Base-by-base conservation (phyloP, 2,888 invertebrate genomes). In the Aplocera efformata region DNA sequence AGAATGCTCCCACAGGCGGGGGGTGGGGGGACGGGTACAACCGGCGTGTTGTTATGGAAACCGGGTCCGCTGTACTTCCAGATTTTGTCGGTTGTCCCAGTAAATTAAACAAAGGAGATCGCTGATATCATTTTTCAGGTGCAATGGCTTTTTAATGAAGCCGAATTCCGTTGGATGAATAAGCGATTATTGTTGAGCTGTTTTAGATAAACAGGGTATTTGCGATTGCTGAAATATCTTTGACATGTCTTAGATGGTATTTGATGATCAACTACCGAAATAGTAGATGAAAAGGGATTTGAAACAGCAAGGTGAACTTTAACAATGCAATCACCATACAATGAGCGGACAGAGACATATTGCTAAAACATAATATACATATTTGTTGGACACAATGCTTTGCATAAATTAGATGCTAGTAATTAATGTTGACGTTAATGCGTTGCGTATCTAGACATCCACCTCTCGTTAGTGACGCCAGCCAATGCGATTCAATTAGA, bases 31-130 rank as follows among this genome's bases (percentile, higher is more conserved):
- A 60, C 62, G 63, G 53, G 53, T 57, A 68, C 71, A 73, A 68
- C 74, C 79, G 63, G 79, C 80, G 77, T 77, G 86, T 86, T 82
- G 85, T 81, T 78, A 84, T 85, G 83, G 85, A 74, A 85, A 85
- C 85, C 82, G 77, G 79, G 47, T 41, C 46, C 20, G 78, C 78
- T 79, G 78, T 74, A 80, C 79, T 72, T 80, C 72, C 83, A 83
- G 85, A 86, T 85, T 86, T 84, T 67, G 79, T 75, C 74, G 73
- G 78, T 70, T 78, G 77, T 83, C 78, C 80, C 72, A 76, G 72
- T 76, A 78, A 83, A 84, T 84, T 82, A 83, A 85, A 85, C 85
- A 84, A 84, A 85, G 83, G 69, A 74, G 69, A 79, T 75, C 64
- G 58, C 60, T 58, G 72, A 77, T 77, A 77, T 80, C 72, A 76